A percentile compares a stretch with the other conserved stretches of the same genome.
These are phyloP conservation scores for Montipora foliosa DNA, from an alignment of 64 coral and sea anemone species.

Conservation along the genomic window DNA sequence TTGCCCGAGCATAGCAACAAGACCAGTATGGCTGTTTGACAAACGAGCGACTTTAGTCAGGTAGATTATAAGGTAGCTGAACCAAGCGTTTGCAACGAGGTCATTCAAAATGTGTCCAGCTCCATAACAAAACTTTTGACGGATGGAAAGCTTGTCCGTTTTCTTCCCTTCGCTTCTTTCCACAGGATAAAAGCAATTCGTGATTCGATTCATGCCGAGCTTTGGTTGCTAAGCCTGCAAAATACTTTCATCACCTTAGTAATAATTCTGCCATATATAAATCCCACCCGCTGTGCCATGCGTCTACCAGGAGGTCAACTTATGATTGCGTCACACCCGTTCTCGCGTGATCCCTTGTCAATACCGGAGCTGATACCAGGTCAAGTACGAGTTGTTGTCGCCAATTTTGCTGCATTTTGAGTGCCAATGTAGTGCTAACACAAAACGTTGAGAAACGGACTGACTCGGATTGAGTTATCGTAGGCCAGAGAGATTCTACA, in stretches of 20 bases:
- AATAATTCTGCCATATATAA: not conserved
- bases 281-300: not conserved
- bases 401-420: too few species aligned
- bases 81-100: slow-evolving; percentile 60
- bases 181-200: not conserved
- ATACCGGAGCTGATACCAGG: not conserved
- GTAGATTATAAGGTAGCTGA: slow-evolving; percentile 68
- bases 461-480: too few species aligned
- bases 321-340: not conserved
- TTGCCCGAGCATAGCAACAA: slow-evolving; percentile 51
- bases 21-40: slow-evolving; percentile 62
- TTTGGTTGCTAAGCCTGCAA: not conserved
- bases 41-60: slow-evolving; percentile 63
- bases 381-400: not conserved
- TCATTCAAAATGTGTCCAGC: slow-evolving; percentile 84
- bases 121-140: slow-evolving; percentile 35
- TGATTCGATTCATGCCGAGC: not conserved
- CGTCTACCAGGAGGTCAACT: not conserved
- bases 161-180: not conserved
- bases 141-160: not conserved
- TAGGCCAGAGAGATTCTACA: too few species aligned
- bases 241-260: not conserved
- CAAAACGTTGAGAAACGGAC: too few species aligned
- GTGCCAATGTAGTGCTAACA: too few species aligned
- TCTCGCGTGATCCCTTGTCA: slow-evolving; percentile 3